Evolutionary conservation across 64 coral and sea anemone genomes (phyloP), one percentile per base, ranked within the genome.

Genomic region (Astreopora myriophthalma): DNA sequence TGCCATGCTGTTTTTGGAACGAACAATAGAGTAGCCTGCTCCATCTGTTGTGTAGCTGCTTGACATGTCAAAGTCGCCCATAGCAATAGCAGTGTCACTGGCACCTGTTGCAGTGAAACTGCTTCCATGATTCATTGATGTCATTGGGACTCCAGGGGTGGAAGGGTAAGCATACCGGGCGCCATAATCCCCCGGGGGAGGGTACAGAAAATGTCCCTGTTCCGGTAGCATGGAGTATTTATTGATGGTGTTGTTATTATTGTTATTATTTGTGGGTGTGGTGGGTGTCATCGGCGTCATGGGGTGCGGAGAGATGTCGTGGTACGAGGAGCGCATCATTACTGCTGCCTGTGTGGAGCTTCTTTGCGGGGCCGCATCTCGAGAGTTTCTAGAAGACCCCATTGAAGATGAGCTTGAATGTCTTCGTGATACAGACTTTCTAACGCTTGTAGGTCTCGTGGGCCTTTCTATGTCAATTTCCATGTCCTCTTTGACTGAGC

Each of bases 201-300:
- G 95, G 32, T 97, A 97, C 14, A 97, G 67, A 13, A 97, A 97
- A 65, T 97, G 95, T 7, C 91, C 92, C n/a, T 87, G 91, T 24
- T 97, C 95, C 17, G 92, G 80, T 61, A 81, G 32, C 40, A 89
- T 87, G 55, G 57, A 30, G 30, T 63, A 83, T 63, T 83, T 64
- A 14, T 24, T 65, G 57, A 63, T 65, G 48, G n/a, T n/a, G n/a
- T n/a, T n/a, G n/a, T 96, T 96, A 49, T 86, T 89, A 10, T 73
- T 85, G 28, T 93, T 96, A 62, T 96, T 96, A 27, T 92, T 96
- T 36, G 82, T 94, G 0, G 94, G 69, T 33, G 86, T 80, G 12
- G 75, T 91, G 5, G 92, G 92, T 16, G 92, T 83, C 57, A 83
- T 83, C 7, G 79, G 87, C 3, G 58, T 68, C 44, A 94, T 63